These are phyloP conservation scores for Archocentrus centrarchus DNA, from an alignment of 2,113 vertebrate genomes.

Conservation along the genomic window DNA sequence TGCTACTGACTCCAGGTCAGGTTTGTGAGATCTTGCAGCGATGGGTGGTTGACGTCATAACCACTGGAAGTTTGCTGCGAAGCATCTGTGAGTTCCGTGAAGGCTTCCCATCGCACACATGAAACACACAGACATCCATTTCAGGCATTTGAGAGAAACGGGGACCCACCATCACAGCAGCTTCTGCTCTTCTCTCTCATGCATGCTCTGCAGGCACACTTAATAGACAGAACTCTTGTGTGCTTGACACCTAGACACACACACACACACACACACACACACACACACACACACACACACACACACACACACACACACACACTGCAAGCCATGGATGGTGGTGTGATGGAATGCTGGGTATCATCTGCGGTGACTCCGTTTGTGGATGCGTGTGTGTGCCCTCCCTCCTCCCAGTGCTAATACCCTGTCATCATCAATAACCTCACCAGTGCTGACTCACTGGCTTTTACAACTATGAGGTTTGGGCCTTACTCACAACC, in stretches of 20 bases:
- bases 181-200: background rate
- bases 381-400: slow-evolving; percentile 1
- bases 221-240: slow-evolving; percentile 15
- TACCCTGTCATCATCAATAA: slow-evolving; percentile 83
- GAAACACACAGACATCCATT: slow-evolving; percentile 6
- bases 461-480: slow-evolving; percentile 71
- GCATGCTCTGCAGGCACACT: background rate
- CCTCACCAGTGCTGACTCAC: slow-evolving; percentile 78
- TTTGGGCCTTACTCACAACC: slow-evolving; percentile 70
- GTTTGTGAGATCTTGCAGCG: slow-evolving; percentile 21
- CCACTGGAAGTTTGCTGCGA: background rate
- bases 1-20: slow-evolving; percentile 42
- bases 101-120: background rate
- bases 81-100: background rate
- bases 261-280: slow-evolving; percentile 12
- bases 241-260: slow-evolving; percentile 16
- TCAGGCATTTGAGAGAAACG: background rate
- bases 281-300: slow-evolving; percentile 2
- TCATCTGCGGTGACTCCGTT: slow-evolving; percentile 56
- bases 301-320: slow-evolving; percentile 39
- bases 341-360: slow-evolving; percentile 66
- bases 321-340: slow-evolving; percentile 55
- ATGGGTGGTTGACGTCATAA: slow-evolving; percentile 24
- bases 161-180: background rate
- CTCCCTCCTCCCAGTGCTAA: slow-evolving; percentile 63